Percentiles rank a stretch among this genome's conserved stretches.
phyloP scores from a whole-genome alignment of 2,113 vertebrate species.

The Odocoileus virginianus region DNA sequence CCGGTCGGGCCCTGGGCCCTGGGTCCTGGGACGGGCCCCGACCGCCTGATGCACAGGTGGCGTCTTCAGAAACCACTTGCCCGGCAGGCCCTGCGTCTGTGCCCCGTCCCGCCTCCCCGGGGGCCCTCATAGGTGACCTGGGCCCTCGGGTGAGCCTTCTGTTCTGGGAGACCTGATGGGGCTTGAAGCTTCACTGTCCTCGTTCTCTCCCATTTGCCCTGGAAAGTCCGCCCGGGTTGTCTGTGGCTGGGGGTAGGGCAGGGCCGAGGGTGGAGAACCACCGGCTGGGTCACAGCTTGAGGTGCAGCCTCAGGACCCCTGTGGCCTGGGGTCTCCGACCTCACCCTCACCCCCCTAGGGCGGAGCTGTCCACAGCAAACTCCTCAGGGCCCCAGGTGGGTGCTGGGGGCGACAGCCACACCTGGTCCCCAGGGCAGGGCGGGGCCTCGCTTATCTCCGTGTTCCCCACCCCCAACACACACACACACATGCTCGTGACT shows the following conservation, averaged over 20 bases:
- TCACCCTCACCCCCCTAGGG: background rate
- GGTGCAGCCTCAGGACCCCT: background rate
- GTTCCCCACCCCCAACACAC: rapidly evolving
- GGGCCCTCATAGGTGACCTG: rapidly evolving
- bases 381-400: background rate
- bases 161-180: rapidly evolving
- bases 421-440: background rate
- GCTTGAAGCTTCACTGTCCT: background rate
- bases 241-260: background rate
- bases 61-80: background rate
- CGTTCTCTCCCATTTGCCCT: background rate
- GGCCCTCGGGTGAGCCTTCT: rapidly evolving
- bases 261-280: background rate
- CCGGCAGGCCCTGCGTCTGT: background rate
- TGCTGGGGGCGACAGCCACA: background rate
- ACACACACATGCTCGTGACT: rapidly evolving
- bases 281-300: background rate
- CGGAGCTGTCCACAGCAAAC: background rate
- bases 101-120: background rate
- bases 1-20: background rate
- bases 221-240: background rate
- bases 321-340: background rate
- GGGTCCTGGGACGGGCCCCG: background rate
- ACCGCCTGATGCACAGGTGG: background rate
- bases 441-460: background rate